phyloP scores from a whole-genome alignment of 2,888 invertebrate genomes.

The Hesperia comma region DNA sequence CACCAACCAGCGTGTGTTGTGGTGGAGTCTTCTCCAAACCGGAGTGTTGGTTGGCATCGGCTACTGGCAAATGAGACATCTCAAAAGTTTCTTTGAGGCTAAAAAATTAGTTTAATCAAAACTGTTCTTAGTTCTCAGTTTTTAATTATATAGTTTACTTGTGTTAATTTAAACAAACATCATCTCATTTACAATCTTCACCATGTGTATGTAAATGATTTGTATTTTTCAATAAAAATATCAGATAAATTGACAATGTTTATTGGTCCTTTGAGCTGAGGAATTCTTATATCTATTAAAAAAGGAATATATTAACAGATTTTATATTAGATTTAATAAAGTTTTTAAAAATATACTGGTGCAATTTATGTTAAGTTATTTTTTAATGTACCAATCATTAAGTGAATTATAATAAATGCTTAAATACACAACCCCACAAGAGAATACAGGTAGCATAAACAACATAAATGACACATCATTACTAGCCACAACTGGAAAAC shows the following conservation, averaged over 20 bases:
- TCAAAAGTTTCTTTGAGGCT: constrained; percentile 99
- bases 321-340: constrained; percentile 1
- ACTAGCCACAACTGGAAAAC: too few relatives aligned
- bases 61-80: constrained; percentile 99
- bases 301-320: neutral
- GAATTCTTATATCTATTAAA: neutral
- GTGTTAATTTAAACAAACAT: constrained; percentile 36
- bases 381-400: too few relatives aligned
- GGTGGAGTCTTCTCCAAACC: constrained; percentile 98
- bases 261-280: neutral
- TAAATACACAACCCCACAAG: too few relatives aligned
- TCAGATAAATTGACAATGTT: constrained; percentile 12
- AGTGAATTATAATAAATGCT: too few relatives aligned
- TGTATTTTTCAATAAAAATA: constrained; percentile 59
- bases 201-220: constrained; percentile 61
- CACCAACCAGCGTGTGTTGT: constrained; percentile 96
- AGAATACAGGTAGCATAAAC: too few relatives aligned
- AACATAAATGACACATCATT: too few relatives aligned
- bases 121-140: constrained; percentile 27
- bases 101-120: constrained; percentile 95
- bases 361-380: neutral
- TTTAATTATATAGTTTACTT: constrained; percentile 32
- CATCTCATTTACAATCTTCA: constrained; percentile 20
- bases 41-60: constrained; percentile 95
- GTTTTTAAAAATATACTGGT: neutral